Conservation (phyloP, 2,888 invertebrate species). For the Heliothis peltigera region DNA sequence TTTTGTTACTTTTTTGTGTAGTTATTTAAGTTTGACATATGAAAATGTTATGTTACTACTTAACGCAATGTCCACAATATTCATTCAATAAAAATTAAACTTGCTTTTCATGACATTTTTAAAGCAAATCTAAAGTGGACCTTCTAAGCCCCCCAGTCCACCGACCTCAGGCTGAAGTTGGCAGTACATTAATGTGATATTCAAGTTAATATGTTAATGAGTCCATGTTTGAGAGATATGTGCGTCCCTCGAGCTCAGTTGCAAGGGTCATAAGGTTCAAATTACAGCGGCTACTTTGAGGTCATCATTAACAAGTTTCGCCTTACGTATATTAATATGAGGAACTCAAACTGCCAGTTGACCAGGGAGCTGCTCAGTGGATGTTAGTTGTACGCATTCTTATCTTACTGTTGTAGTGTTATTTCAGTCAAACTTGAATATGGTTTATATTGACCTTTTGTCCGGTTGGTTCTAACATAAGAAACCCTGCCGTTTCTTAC, state of each 20-base stretch:
- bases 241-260: slow-evolving; percentile 4
- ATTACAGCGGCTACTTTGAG: not conserved
- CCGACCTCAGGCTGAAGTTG: not conserved
- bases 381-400: too few relatives aligned
- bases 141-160: slow-evolving; percentile 5
- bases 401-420: too few relatives aligned
- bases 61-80: too few relatives aligned
- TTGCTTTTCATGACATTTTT: not conserved
- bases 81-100: too few relatives aligned
- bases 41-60: too few relatives aligned
- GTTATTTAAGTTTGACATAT: too few relatives aligned
- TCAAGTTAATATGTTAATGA: slow-evolving; percentile 27
- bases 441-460: too few relatives aligned
- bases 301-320: not conserved
- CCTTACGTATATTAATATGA: slow-evolving; percentile 1
- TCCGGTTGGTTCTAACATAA: too few relatives aligned
- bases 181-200: slow-evolving; percentile 15
- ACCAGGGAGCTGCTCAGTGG: too few relatives aligned
- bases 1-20: too few relatives aligned
- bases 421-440: not conserved
- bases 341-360: not conserved
- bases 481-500: too few relatives aligned
- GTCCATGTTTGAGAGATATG: slow-evolving; percentile 10
- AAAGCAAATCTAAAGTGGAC: not conserved
- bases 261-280: not conserved